These are phyloP conservation scores for Corythoichthys haematopterus DNA, from an alignment of 2,113 vertebrate species.

Conservation along the genomic window DNA sequence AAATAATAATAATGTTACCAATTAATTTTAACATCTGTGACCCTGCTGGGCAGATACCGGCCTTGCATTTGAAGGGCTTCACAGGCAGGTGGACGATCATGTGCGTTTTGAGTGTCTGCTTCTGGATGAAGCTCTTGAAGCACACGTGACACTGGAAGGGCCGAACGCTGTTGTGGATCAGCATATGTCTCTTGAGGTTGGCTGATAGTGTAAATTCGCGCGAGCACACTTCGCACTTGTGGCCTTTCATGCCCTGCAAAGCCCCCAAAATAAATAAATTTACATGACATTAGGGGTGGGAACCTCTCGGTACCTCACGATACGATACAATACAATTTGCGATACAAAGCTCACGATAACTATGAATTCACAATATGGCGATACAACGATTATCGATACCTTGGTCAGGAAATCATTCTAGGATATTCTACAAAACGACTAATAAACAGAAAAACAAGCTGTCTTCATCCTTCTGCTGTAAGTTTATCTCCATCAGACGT, in stretches of 20 bases:
- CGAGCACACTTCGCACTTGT: constrained; percentile 95
- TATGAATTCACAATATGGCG: too few relatives aligned
- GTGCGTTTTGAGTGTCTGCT: constrained; percentile 98
- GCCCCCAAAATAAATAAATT: background rate
- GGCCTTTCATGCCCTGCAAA: constrained; percentile 90
- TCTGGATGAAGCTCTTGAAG: constrained; percentile 99
- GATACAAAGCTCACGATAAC: too few relatives aligned
- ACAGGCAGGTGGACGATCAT: constrained; percentile 97
- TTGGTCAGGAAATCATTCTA: too few relatives aligned
- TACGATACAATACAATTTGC: too few relatives aligned
- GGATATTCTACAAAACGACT: too few relatives aligned
- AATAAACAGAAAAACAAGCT: too few relatives aligned
- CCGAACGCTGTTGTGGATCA: constrained; percentile 94
- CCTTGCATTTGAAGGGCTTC: constrained; percentile 98
- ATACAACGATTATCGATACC: too few relatives aligned
- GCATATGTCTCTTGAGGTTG: constrained; percentile 97
- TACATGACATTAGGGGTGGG: background rate
- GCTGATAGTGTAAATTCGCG: constrained; percentile 95
- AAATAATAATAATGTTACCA: background rate
- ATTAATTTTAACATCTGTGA: background rate
- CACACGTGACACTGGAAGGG: constrained; percentile 98
- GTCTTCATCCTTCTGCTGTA: too few relatives aligned
- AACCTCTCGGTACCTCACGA: too few relatives aligned
- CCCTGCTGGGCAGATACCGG: constrained; percentile 15
- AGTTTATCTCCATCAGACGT: too few relatives aligned